These are phyloP conservation scores for Pogona vitticeps DNA, from an alignment of 2,113 vertebrate genomes.

Conservation along the genomic window DNA sequence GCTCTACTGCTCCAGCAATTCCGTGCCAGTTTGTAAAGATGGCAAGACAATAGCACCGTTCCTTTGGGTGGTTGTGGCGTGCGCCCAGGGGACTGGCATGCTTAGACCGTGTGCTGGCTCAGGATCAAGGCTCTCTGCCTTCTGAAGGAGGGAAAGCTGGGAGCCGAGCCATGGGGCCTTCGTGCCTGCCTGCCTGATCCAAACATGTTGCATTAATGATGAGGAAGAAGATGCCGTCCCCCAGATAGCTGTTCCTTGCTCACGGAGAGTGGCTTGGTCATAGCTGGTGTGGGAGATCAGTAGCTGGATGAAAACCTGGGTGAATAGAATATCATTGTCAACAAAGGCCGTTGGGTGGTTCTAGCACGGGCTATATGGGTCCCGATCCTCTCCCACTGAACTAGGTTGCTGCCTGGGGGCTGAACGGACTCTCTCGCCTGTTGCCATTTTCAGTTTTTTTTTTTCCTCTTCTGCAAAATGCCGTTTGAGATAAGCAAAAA, in stretches of 20 bases:
- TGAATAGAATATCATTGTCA: too few relatives aligned
- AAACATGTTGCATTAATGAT: neutral
- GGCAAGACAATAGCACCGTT: neutral
- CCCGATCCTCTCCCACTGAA: too few relatives aligned
- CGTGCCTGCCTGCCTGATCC: neutral
- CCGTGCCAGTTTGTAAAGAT: neutral
- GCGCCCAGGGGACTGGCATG: too few relatives aligned
- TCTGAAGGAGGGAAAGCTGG: neutral
- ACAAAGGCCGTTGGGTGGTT: too few relatives aligned
- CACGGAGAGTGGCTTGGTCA: neutral
- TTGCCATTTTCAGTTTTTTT: too few relatives aligned
- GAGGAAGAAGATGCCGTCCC: neutral
- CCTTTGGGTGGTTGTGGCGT: neutral
- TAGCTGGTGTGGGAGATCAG: too few relatives aligned
- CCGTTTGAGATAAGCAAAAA: too few relatives aligned
- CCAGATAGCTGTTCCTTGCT: neutral
- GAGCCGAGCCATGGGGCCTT: neutral
- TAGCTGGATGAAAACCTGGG: too few relatives aligned
- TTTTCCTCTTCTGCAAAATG: too few relatives aligned
- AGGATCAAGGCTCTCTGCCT: neutral
- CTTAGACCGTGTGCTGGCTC: neutral
- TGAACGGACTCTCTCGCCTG: too few relatives aligned
- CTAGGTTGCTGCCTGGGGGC: too few relatives aligned
- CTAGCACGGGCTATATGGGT: too few relatives aligned
- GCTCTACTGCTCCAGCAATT: neutral